Base-by-base conservation (phyloP, 2,797 vertebrate genomes). In the Mastacembelus armatus region DNA sequence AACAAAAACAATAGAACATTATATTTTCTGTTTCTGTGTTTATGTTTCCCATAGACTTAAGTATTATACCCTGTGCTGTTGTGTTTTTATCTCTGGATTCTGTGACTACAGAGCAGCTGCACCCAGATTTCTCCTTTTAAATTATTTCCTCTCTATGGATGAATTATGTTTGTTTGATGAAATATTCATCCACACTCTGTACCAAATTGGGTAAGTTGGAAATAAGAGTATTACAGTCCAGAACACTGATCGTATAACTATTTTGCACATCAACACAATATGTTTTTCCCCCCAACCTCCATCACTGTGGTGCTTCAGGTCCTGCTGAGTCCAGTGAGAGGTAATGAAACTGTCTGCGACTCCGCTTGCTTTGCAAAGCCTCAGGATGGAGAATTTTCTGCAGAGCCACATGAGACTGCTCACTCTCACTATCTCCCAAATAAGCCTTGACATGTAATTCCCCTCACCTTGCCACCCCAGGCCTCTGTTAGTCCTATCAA, bases 401-500 rank as follows among this genome's bases (percentile, higher is more conserved):
- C 70, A 40, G 54, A 56, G 72, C 71, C 82, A 58, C 78, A 63
- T 49, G 75, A 45, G 81, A 72, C 67, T 7, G 38, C 72, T 76
- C 49, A 38, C 76, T 74, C 78, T 71, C 78, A 55, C 39, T 36
- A 62, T 75, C 69, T 62, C 58, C 75, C 66, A 88, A 89, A 86
- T 86, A 68, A 72, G 66, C 77, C 80, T 78, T 77, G 88, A 89
- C 90, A 67, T 88, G 85, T 88, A 78, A 90, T 91, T 90, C 74
- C 70, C 71, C 70, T 84, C 83, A 78, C 77, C 79, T 61, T 54
- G 71, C 67, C 74, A 66, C 84, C 77, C 80, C 63, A 38, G 76
- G 81, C 64, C 59, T 70, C 43, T 43, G 66, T 82, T 84, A 65
- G 57, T 72, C 52, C 50, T 36, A 71, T 86, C 83, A 78, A 49